Evolutionary conservation across 2,888 invertebrate genomes (phyloP).

Genomic region (Scaeva pyrastri): DNA sequence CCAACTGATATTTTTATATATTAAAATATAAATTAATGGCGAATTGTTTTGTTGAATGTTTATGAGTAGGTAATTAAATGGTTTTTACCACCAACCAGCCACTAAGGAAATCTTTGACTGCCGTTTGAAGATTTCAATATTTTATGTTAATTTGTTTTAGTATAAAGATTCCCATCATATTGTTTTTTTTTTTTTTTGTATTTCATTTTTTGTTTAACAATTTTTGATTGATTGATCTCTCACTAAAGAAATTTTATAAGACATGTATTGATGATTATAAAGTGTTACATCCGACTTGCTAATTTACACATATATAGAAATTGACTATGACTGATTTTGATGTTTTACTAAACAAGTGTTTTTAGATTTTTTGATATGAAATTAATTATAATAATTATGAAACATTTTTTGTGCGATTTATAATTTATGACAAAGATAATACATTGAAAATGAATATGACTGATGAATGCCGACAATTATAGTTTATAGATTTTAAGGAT

Average conservation of each 20-base stretch:
- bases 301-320: slow-evolving; percentile 21
- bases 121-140: not conserved
- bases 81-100: slow-evolving; percentile 1
- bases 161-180: not conserved
- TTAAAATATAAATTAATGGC: slow-evolving; percentile 14
- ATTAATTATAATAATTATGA: not conserved
- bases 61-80: slow-evolving; percentile 24
- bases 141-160: slow-evolving; percentile 7
- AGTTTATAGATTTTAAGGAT: no score
- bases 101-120: slow-evolving; percentile 14
- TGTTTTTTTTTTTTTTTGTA: not conserved
- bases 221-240: slow-evolving; percentile 10
- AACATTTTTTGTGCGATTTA: not conserved
- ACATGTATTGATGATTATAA: slow-evolving; percentile 8
- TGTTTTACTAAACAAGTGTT: not conserved
- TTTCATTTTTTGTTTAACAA: not conserved
- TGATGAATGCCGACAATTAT: no score
- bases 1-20: not conserved
- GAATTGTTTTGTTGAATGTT: slow-evolving; percentile 40
- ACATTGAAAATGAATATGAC: no score
- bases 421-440: no score
- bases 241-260: not conserved
- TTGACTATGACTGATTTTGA: slow-evolving; percentile 12
- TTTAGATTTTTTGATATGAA: not conserved
- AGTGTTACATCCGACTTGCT: slow-evolving; percentile 16